These are phyloP conservation scores for Odontophorus gujanensis DNA, from an alignment of 2,113 vertebrate species.

Conservation along the genomic window DNA sequence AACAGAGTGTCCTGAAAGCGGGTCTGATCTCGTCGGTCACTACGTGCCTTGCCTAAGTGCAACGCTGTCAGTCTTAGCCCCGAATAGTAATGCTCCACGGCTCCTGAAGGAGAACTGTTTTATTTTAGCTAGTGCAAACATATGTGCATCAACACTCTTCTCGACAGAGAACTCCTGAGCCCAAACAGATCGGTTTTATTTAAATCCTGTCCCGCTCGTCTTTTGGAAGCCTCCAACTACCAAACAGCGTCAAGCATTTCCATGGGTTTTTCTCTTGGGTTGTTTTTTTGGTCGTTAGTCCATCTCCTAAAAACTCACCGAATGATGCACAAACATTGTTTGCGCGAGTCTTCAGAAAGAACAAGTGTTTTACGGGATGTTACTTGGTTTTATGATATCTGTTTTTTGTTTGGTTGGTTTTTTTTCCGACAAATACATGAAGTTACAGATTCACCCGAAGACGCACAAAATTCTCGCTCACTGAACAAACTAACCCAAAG, in stretches of 20 bases:
- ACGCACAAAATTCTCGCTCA: background rate
- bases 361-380: background rate
- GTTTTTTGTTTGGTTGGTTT: background rate
- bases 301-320: slow-evolving; percentile 22
- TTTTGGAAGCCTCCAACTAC: slow-evolving; percentile 12
- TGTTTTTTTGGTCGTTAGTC: background rate
- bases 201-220: background rate
- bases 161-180: slow-evolving; percentile 22
- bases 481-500: background rate
- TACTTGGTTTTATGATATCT: background rate
- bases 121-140: slow-evolving; percentile 51
- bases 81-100: background rate
- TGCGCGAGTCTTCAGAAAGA: background rate
- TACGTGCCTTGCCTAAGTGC: background rate
- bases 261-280: background rate
- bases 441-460: background rate
- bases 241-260: background rate
- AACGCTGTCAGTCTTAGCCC: background rate
- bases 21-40: slow-evolving; percentile 39
- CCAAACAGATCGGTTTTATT: slow-evolving; percentile 24
- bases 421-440: background rate
- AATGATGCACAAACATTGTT: slow-evolving; percentile 20
- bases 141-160: slow-evolving; percentile 35
- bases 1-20: background rate
- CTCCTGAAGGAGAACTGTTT: slow-evolving; percentile 31